These are phyloP conservation scores for Agrotis clavis DNA, from an alignment of 2,888 invertebrate genomes.

Conservation along the genomic window DNA sequence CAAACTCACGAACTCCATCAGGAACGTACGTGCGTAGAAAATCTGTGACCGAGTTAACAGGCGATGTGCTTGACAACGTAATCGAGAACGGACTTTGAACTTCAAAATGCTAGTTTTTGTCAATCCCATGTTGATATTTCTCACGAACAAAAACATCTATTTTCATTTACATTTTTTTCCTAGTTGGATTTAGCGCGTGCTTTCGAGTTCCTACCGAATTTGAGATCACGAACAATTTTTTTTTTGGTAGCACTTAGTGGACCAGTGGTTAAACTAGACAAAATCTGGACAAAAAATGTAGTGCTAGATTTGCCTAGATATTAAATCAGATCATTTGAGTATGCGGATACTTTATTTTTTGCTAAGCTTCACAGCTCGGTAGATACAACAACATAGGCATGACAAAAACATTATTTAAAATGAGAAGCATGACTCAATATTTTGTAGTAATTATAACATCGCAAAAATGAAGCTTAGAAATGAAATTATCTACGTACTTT, in stretches of 20 bases:
- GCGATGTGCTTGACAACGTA: constrained; percentile 80
- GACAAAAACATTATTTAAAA: constrained; percentile 50
- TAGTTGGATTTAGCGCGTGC: constrained; percentile 69
- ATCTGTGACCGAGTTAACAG: constrained; percentile 71
- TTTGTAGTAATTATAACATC: background rate
- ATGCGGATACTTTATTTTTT: constrained; percentile 37
- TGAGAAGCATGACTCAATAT: background rate
- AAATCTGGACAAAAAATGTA: constrained; percentile 37
- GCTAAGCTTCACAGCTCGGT: background rate
- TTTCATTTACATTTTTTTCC: constrained; percentile 66
- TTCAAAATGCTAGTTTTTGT: constrained; percentile 73
- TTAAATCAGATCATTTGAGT: constrained; percentile 28
- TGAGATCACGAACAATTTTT: constrained; percentile 54
- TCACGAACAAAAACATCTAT: constrained; percentile 69
- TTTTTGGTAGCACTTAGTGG: constrained; percentile 40
- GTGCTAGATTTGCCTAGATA: constrained; percentile 23
- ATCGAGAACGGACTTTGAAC: constrained; percentile 73
- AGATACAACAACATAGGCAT: constrained; percentile 13
- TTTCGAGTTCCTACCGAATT: constrained; percentile 60
- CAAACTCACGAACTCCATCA: constrained; percentile 78
- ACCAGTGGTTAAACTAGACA: constrained; percentile 27
- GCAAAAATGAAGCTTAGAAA: background rate
- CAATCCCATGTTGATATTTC: constrained; percentile 73
- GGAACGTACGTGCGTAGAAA: constrained; percentile 82
- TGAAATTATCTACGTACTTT: background rate